phyloP scores from a whole-genome alignment of 1,140 invertebrate genomes.

The Caenorhabditis tropicalis region DNA sequence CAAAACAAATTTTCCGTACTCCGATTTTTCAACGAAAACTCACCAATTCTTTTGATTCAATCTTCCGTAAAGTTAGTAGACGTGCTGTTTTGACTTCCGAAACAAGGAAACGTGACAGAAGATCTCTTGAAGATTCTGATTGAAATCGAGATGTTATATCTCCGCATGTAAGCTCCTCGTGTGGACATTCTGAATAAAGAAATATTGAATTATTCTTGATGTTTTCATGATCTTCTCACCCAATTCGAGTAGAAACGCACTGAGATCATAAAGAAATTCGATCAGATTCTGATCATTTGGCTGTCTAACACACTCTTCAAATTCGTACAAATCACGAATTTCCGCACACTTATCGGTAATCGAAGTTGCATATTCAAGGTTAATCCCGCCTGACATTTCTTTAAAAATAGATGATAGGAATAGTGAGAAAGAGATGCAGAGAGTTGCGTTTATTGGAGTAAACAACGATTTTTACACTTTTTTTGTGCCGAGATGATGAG shows the following conservation, averaged over 20 bases:
- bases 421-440: neutral
- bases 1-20: neutral
- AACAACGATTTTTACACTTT: slow-evolving; percentile 6
- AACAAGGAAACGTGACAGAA: neutral
- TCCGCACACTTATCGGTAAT: slow-evolving; percentile 20
- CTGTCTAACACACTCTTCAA: slow-evolving; percentile 42
- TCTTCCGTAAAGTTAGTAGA: neutral
- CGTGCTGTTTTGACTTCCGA: slow-evolving; percentile 27
- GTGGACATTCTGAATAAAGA: slow-evolving; percentile 2
- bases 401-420: neutral
- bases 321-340: slow-evolving; percentile 45
- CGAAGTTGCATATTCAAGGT: slow-evolving; percentile 3
- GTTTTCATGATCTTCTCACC: neutral
- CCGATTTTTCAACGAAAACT: neutral
- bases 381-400: slow-evolving; percentile 6
- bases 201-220: neutral
- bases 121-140: neutral
- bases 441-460: neutral
- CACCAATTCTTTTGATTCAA: slow-evolving; percentile 9
- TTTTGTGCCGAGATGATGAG: neutral
- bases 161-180: neutral
- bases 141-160: neutral
- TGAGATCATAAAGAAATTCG: slow-evolving; percentile 24
- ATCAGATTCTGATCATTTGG: neutral
- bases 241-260: slow-evolving; percentile 1